Conservation (phyloP, 2,888 invertebrate genomes). For the Agrypnus murinus region DNA sequence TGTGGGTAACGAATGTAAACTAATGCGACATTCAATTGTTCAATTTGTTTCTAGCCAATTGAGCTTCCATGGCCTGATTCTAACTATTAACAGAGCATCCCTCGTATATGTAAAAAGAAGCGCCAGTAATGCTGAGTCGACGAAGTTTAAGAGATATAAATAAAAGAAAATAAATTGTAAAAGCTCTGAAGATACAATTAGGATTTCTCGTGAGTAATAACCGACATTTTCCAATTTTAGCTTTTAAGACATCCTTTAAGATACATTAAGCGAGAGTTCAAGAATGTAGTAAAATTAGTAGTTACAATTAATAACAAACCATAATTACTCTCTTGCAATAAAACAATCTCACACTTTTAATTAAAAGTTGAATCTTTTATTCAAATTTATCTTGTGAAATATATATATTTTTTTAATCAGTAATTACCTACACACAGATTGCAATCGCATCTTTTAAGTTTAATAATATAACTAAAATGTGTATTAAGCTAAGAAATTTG, state of each 20-base stretch:
- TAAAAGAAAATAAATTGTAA: slow-evolving; percentile 1
- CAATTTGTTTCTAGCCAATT: too few relatives aligned
- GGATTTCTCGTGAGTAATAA: not conserved
- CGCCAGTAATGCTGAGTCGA: too few relatives aligned
- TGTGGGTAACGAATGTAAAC: too few relatives aligned
- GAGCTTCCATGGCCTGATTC: too few relatives aligned
- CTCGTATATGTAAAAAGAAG: too few relatives aligned
- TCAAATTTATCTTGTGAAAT: too few relatives aligned
- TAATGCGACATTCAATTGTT: too few relatives aligned
- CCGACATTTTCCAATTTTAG: slow-evolving; percentile 9
- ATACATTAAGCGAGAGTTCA: slow-evolving; percentile 20
- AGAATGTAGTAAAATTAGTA: slow-evolving; percentile 36
- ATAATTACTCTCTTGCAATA: slow-evolving; percentile 48
- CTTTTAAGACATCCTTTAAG: slow-evolving; percentile 9
- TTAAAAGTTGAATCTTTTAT: slow-evolving; percentile 35
- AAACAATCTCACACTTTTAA: slow-evolving; percentile 50
- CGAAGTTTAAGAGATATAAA: slow-evolving; percentile 1
- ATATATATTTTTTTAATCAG: too few relatives aligned
- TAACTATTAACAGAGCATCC: too few relatives aligned
- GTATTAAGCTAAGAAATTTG: slow-evolving; percentile 51
- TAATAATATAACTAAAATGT: slow-evolving; percentile 41
- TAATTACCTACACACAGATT: too few relatives aligned
- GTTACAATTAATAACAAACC: slow-evolving; percentile 45
- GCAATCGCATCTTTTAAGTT: too few relatives aligned
- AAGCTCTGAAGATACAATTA: not conserved